Evolutionary conservation across 2,797 vertebrate species (phyloP).

Genomic region (Vultur gryphus): DNA sequence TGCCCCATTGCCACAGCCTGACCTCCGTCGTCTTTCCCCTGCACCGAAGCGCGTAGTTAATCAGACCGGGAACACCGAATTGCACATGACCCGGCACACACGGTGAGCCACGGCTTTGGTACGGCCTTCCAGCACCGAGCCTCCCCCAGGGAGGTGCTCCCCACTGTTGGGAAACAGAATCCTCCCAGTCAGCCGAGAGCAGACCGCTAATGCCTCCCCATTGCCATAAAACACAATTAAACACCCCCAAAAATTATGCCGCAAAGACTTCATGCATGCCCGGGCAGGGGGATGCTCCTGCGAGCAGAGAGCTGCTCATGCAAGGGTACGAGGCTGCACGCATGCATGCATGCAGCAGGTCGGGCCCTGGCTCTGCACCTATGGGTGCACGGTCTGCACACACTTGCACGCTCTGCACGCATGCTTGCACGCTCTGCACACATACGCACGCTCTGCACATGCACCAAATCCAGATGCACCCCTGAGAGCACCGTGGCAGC

Average conservation of each 20-base stretch:
- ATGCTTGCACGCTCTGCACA: neutral
- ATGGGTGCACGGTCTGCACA: rapidly evolving
- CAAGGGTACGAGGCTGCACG: rapidly evolving
- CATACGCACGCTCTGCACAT: neutral
- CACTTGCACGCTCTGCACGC: rapidly evolving
- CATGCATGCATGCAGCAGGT: rapidly evolving
- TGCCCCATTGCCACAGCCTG: rapidly evolving
- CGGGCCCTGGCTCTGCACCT: no score
- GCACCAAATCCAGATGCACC: rapidly evolving
- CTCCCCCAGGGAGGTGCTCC: rapidly evolving
- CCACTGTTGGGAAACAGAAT: rapidly evolving
- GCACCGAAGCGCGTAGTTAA: neutral
- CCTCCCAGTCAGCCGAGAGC: neutral
- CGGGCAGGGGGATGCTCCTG: neutral
- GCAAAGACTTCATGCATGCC: rapidly evolving
- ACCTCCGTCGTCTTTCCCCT: neutral
- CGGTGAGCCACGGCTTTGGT: rapidly evolving
- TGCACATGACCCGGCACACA: neutral
- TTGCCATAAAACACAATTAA: rapidly evolving
- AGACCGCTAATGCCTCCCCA: rapidly evolving
- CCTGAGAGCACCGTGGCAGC: rapidly evolving
- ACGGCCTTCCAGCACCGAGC: neutral
- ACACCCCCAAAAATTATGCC: rapidly evolving
- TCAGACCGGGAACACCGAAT: neutral
- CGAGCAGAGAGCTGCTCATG: rapidly evolving